These are phyloP conservation scores for Agrypnus murinus DNA, from an alignment of 2,888 invertebrate species.

Conservation along the genomic window DNA sequence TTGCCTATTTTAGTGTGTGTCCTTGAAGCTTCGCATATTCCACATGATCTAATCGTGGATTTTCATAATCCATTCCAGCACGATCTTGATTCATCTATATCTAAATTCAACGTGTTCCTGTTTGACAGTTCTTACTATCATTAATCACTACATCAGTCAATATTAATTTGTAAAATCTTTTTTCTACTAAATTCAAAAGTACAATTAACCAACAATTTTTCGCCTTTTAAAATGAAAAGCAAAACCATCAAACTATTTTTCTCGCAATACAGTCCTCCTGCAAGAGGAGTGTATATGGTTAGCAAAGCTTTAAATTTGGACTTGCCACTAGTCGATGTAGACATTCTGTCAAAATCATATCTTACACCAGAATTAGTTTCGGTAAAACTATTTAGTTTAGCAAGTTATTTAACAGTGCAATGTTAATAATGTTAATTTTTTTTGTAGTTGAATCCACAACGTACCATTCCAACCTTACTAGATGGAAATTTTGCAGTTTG, in stretches of 20 bases:
- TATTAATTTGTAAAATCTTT: too few species aligned
- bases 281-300: constrained; percentile 74
- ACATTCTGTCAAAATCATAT: constrained; percentile 69
- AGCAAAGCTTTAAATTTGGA: constrained; percentile 71
- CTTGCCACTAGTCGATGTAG: constrained; percentile 71
- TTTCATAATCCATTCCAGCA: too few species aligned
- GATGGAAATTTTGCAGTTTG: constrained; percentile 73
- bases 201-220: too few species aligned
- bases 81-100: too few species aligned
- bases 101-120: too few species aligned
- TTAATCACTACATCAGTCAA: too few species aligned
- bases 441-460: constrained; percentile 73
- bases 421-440: background rate
- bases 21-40: too few species aligned
- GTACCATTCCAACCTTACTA: constrained; percentile 75
- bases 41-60: too few species aligned
- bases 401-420: background rate
- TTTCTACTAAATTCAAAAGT: too few species aligned
- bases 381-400: constrained; percentile 60
- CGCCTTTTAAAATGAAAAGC: background rate
- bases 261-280: constrained; percentile 72
- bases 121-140: too few species aligned
- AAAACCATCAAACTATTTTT: constrained; percentile 63
- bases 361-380: constrained; percentile 69
- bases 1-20: too few species aligned